Conservation (phyloP, 2,888 invertebrate genomes). For the Apamea anceps region DNA sequence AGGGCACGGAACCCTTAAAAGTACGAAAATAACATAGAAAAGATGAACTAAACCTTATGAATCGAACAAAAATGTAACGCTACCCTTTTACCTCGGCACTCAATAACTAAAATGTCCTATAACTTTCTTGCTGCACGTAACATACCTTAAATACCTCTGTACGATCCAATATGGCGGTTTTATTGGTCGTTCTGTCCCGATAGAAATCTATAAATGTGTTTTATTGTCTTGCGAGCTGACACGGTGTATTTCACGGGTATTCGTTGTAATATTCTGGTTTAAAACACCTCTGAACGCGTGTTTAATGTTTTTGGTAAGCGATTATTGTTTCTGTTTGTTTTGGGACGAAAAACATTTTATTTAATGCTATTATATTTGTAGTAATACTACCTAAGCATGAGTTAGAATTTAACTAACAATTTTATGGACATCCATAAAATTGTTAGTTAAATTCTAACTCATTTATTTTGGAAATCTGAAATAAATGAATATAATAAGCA, state of each 20-base stretch:
- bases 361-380: too few species aligned
- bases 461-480: too few species aligned
- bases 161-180: constrained; percentile 57
- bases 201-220: constrained; percentile 68
- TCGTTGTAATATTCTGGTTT: constrained; percentile 47
- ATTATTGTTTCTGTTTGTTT: neutral
- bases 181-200: constrained; percentile 65
- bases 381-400: neutral
- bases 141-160: constrained; percentile 62
- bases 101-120: constrained; percentile 52
- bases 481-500: neutral
- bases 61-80: constrained; percentile 15
- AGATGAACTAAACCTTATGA: neutral
- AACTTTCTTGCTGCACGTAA: constrained; percentile 42
- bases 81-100: constrained; percentile 40
- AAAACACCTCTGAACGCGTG: constrained; percentile 39
- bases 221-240: constrained; percentile 66
- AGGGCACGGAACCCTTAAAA: neutral
- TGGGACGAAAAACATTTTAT: neutral
- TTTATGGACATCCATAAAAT: too few species aligned
- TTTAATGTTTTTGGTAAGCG: neutral
- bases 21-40: neutral
- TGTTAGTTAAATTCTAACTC: too few species aligned
- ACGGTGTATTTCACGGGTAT: constrained; percentile 50
- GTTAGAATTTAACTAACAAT: neutral